Evolutionary conservation across 2,113 vertebrate species (phyloP).

Genomic region (Pseudopipra pipra): DNA sequence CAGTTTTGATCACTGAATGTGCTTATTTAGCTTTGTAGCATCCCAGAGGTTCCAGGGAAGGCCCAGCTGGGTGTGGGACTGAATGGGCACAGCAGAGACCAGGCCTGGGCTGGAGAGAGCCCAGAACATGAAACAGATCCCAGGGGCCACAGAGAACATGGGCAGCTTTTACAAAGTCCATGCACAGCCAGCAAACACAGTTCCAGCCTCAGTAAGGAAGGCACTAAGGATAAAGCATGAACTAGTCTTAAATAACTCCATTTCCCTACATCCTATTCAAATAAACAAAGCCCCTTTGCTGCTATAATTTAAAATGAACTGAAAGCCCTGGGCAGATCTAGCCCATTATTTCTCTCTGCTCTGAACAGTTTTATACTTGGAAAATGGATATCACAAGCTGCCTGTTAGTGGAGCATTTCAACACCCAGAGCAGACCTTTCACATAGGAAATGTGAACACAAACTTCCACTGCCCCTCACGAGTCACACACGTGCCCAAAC

Average conservation of each 20-base stretch:
- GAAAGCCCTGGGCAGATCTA: neutral
- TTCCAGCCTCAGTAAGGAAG: neutral
- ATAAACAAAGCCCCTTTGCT: neutral
- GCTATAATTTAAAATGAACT: neutral
- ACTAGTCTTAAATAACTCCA: neutral
- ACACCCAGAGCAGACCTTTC: neutral
- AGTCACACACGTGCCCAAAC: neutral
- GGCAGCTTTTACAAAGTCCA: neutral
- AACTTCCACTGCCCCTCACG: neutral
- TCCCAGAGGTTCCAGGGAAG: neutral
- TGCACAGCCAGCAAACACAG: neutral
- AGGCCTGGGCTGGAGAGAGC: neutral
- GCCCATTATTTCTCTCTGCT: neutral
- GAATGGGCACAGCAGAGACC: neutral
- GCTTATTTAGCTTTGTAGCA: neutral
- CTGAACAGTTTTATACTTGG: neutral
- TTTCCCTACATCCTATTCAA: neutral
- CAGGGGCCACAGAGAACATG: neutral
- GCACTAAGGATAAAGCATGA: neutral
- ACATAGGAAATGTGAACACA: neutral
- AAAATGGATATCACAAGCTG: neutral
- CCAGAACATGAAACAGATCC: neutral
- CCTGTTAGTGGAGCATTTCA: neutral
- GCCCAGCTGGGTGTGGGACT: neutral
- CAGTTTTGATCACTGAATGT: neutral